These are phyloP conservation scores for Mechanitis mazaeus DNA, from an alignment of 2,888 invertebrate species.

Conservation along the genomic window DNA sequence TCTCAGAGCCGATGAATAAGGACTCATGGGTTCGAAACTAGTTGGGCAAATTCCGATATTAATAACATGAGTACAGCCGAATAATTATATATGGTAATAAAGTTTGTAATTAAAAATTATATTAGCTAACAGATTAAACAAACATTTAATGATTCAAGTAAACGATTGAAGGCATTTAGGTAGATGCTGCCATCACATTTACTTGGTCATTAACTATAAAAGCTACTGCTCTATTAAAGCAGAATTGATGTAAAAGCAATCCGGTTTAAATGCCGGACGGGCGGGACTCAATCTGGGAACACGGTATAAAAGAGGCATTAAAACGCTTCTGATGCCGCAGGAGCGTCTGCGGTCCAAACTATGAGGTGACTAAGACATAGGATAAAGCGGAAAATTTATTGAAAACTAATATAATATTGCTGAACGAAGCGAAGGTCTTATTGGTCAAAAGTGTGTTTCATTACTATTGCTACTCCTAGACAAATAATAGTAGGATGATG, in stretches of 20 bases:
- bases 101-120: too few relatives aligned
- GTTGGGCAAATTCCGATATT: too few relatives aligned
- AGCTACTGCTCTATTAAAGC: conserved; percentile 60
- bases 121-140: too few relatives aligned
- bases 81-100: conserved; percentile 13
- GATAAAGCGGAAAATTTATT: conserved; percentile 25
- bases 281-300: conserved; percentile 61
- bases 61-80: too few relatives aligned
- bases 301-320: conserved; percentile 63
- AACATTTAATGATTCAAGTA: conserved; percentile 10
- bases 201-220: conserved; percentile 64
- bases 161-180: conserved; percentile 17
- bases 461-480: too few relatives aligned
- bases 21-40: too few relatives aligned
- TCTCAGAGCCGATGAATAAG: too few relatives aligned
- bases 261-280: conserved; percentile 51
- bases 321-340: conserved; percentile 36
- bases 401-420: too few relatives aligned
- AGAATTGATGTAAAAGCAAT: conserved; percentile 61
- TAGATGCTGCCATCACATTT: conserved; percentile 42
- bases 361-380: conserved; percentile 26
- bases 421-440: too few relatives aligned
- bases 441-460: too few relatives aligned
- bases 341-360: conserved; percentile 42
- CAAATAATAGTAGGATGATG: too few relatives aligned